phyloP scores from a whole-genome alignment of 1,140 invertebrate genomes.

The Heterodera carotae region DNA sequence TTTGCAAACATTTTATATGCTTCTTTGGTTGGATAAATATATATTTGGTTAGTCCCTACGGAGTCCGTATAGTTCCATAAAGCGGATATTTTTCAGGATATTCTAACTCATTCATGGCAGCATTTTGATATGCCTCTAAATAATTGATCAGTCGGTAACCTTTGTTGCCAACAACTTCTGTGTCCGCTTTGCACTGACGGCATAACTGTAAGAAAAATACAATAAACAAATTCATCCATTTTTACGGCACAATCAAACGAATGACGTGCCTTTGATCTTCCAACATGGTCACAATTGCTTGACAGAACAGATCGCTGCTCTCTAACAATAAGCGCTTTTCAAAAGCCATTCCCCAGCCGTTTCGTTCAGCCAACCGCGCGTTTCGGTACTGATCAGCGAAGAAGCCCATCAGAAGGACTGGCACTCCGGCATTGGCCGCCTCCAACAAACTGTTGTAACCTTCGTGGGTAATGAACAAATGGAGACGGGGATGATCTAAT shows the following conservation, averaged over 20 bases:
- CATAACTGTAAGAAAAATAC: constrained; percentile 14
- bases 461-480: constrained; percentile 47
- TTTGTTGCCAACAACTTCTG: constrained; percentile 15
- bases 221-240: not conserved
- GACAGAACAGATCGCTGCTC: constrained; percentile 11
- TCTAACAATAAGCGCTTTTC: constrained; percentile 29
- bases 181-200: constrained; percentile 28
- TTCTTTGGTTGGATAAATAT: no score
- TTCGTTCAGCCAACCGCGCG: constrained; percentile 34
- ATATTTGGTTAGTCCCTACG: no score
- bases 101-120: no score
- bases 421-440: constrained; percentile 37
- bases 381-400: constrained; percentile 44
- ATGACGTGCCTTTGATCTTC: constrained; percentile 17
- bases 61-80: no score
- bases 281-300: constrained; percentile 2
- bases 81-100: no score
- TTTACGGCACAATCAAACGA: not conserved
- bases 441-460: constrained; percentile 50
- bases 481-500: constrained; percentile 27
- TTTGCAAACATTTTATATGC: no score
- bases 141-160: no score
- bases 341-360: constrained; percentile 33
- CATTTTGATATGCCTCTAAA: no score
- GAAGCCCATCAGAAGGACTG: constrained; percentile 41